Percentiles rank a stretch among this genome's conserved stretches.
Evolutionary conservation across 2,888 invertebrate species (phyloP).

Genomic region (Pycnomerus fuliginosus): DNA sequence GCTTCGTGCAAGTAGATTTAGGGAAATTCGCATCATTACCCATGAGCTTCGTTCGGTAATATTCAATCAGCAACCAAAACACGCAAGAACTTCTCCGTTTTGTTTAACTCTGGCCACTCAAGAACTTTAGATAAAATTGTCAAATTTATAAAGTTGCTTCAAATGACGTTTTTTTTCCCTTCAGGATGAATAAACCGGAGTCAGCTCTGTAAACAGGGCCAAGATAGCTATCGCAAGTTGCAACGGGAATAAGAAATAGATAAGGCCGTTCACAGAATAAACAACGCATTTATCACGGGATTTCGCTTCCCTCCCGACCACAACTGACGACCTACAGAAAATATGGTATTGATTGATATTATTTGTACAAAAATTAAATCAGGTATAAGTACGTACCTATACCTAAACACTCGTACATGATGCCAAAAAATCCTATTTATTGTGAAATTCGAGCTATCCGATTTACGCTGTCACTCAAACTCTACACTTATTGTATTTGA

Average conservation of each 20-base stretch:
- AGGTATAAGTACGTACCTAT: no score
- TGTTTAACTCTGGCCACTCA: no score
- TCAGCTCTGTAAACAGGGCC: slow-evolving; percentile 22
- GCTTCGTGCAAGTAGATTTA: slow-evolving; percentile 11
- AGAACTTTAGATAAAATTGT: slow-evolving; percentile 12
- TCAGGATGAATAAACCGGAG: slow-evolving; percentile 6
- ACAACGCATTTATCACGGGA: slow-evolving; percentile 50
- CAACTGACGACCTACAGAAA: no score
- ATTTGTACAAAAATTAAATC: no score
- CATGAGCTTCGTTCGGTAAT: slow-evolving; percentile 2
- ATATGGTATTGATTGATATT: no score
- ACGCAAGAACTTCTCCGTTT: slow-evolving; percentile 15
- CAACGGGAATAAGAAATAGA: slow-evolving; percentile 44
- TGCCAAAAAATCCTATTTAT: no score
- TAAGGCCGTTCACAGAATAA: slow-evolving; percentile 43
- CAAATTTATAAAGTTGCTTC: slow-evolving; percentile 14
- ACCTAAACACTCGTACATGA: no score
- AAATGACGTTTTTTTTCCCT: slow-evolving; percentile 12
- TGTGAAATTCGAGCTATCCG: no score
- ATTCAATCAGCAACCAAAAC: slow-evolving; percentile 14
- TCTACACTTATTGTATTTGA: no score
- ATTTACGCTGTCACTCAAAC: no score
- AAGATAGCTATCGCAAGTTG: slow-evolving; percentile 39
- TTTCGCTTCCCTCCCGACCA: no score
- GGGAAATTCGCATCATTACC: slow-evolving; percentile 12